Evolutionary conservation across 2,797 vertebrate species (phyloP), one percentile per base, ranked within the genome.

Genomic region (Allobates femoralis): DNA sequence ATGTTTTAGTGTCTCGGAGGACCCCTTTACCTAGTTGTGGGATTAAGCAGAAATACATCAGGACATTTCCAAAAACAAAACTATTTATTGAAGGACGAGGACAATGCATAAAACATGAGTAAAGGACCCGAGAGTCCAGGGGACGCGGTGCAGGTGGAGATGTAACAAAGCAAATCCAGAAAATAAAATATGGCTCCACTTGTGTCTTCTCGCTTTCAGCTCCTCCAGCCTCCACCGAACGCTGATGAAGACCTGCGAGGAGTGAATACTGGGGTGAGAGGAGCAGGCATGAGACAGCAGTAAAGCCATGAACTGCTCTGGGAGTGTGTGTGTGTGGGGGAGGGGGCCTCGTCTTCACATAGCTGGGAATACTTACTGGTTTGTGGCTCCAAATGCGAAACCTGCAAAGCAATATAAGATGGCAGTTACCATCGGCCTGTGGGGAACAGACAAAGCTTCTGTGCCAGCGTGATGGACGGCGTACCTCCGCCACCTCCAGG

Each of bases 161-260:
- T 18, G 34, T 32, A 1, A 5, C 18, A 78, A 79, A 77, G 55
- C 32, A 64, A 28, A 80, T 12, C 28, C 14, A 28, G n/a, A 50
- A 26, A 11, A 16, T 15, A 30, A 30, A 18, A 58, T 16, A 26
- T 19, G 19, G 28, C n/a, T 81, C 23, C 30, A 51, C 77, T 23
- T 28, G 19, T 37, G 19, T 53, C 28, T 5, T 60, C 26, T 19
- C 32, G 5, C 18, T 87, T 94, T 95, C 95, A 99, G 91, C 97
- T 97, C 92, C 98, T 97, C 97, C 98, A 99, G 81, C 96, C 94
- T 78, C 96, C 94, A 34, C 95, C 94, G 88, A 98, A 98, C 55
- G 96, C 96, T 90, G 97, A 95, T n/a, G 93, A 85, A 85, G 96
- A 95, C 93, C 97, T 99, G 95, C 16, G 69, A 60, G 55, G 81